Conservation (phyloP, 64 coral and sea anemone species). For the Catalaphyllia jardinei region DNA sequence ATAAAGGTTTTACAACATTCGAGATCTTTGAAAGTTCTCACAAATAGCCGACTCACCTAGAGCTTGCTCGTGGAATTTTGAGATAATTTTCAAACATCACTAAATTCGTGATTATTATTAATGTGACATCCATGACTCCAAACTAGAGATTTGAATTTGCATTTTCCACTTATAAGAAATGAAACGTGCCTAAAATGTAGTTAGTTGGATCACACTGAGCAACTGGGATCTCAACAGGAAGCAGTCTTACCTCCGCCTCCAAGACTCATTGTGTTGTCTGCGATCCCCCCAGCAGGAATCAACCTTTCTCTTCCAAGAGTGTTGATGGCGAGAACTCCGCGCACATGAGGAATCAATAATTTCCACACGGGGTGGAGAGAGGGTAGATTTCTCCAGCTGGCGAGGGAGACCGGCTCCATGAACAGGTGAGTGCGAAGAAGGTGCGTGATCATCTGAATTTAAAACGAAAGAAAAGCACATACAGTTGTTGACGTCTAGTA, state of each 20-base stretch:
- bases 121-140: no score
- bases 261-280: slow-evolving; percentile 22
- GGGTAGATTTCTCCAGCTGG: slow-evolving; percentile 78
- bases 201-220: no score
- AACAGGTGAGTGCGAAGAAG: slow-evolving; percentile 76
- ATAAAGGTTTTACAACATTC: no score
- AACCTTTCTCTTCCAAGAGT: slow-evolving; percentile 66
- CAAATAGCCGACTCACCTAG: no score
- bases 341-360: slow-evolving; percentile 69
- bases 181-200: no score
- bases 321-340: slow-evolving; percentile 77
- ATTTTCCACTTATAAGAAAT: no score
- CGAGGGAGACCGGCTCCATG: slow-evolving; percentile 78
- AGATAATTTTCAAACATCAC: no score
- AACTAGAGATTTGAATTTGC: no score
- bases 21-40: no score
- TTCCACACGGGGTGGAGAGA: slow-evolving; percentile 89
- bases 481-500: background rate
- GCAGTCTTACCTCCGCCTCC: slow-evolving; percentile 10
- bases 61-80: no score
- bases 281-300: slow-evolving; percentile 41
- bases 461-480: background rate
- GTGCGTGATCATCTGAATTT: slow-evolving; percentile 67
- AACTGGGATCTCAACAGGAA: background rate
- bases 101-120: background rate